Evolutionary conservation across 2,113 vertebrate genomes (phyloP), one percentile per base, ranked within the genome.

Genomic region (Mus pahari): DNA sequence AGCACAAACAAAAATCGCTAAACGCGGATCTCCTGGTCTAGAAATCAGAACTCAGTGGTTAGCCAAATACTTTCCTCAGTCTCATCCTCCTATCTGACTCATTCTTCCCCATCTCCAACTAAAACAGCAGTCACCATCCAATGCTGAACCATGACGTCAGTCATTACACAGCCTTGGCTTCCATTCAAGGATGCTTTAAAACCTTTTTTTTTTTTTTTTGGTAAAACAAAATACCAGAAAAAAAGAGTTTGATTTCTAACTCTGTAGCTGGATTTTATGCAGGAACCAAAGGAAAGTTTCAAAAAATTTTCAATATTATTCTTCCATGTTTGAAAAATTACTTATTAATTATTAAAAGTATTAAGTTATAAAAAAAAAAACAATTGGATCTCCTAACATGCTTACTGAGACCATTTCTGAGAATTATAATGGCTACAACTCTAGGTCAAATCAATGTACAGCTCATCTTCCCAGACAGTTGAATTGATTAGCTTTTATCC

Each of bases 361-460:
- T 86, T 96, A 94, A 92, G 39, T 74, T 66, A 75, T 86, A 66
- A 92, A 86, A 92, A 86, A n/a, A n/a, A 81, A 93, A 89, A 50
- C 39, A 89, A 81, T 70, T 86, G 73, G 36, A 42, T 81, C 81
- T 89, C 33, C 66, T 55, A 82, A 83, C 60, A 93, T 42, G 24
- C 42, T 89, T 48, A 39, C 33, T 91, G 92, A 95, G 71, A 91
- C 62, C 16, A 82, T 92, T 93, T 89, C 78, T 33, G 68, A 89
- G 83, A 94, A 93, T 71, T 79, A 70, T 5, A 39, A 77, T 39
- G 79, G n/a, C 53, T 95, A 64, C 68, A 87, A 91, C 48, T 90
- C 42, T 66, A 55, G 71, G 77, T 95, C 66, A 71, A 64, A 64
- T 48, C 74, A 83, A 17, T 83, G 71, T 48, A 86, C 4, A 66